Percentiles rank a stretch among this genome's conserved stretches.
phyloP scores from a whole-genome alignment of 2,113 vertebrate genomes.

The Otis tarda region DNA sequence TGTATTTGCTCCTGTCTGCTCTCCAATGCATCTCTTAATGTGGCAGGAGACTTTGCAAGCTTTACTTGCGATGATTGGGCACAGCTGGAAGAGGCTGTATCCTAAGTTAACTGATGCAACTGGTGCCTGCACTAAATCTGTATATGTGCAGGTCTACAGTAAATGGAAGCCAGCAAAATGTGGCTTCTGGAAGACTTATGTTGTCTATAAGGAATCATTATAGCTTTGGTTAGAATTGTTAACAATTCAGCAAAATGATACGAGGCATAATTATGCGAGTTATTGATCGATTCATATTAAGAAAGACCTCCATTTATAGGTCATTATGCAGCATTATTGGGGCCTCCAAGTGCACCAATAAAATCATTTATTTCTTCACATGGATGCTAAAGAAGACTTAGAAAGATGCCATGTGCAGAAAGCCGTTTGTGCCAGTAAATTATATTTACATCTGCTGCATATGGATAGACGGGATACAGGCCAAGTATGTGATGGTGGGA shows the following conservation, averaged over 20 bases:
- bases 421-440: slow-evolving; percentile 74
- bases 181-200: slow-evolving; percentile 29
- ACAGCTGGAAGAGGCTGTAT: neutral
- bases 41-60: neutral
- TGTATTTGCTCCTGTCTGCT: neutral
- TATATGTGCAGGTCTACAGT: neutral
- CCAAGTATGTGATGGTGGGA: slow-evolving; percentile 78
- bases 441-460: slow-evolving; percentile 81
- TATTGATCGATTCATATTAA: slow-evolving; percentile 40
- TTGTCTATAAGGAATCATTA: slow-evolving; percentile 46
- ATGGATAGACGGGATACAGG: slow-evolving; percentile 76
- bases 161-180: slow-evolving; percentile 24
- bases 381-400: slow-evolving; percentile 72
- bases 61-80: neutral
- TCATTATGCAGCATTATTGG: slow-evolving; percentile 47
- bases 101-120: slow-evolving; percentile 19
- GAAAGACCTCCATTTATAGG: slow-evolving; percentile 53
- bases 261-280: slow-evolving; percentile 45
- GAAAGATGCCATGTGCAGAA: slow-evolving; percentile 74
- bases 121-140: slow-evolving; percentile 18
- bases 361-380: slow-evolving; percentile 67
- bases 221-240: slow-evolving; percentile 54
- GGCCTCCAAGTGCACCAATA: slow-evolving; percentile 51
- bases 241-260: slow-evolving; percentile 56
- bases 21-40: neutral